Evolutionary conservation across 2,888 invertebrate species (phyloP).

Genomic region (Heliconius sara): DNA sequence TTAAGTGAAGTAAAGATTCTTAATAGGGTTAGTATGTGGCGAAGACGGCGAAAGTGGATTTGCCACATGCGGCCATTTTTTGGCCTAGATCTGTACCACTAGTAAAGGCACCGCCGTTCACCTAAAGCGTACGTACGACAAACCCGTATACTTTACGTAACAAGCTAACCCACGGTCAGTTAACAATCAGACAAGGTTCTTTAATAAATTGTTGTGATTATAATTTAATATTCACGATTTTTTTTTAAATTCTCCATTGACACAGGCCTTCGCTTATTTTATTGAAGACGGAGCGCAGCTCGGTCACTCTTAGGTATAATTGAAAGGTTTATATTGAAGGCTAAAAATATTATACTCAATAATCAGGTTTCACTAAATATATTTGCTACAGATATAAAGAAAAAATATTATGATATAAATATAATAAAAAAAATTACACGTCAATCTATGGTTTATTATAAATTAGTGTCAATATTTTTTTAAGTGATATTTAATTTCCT

Average conservation of each 20-base stretch:
- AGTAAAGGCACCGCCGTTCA: slow-evolving; percentile 50
- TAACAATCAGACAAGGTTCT: slow-evolving; percentile 39
- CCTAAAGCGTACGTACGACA: slow-evolving; percentile 45
- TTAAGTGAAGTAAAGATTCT: slow-evolving; percentile 25
- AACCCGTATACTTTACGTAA: slow-evolving; percentile 48
- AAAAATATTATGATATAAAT: neutral
- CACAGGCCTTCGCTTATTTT: neutral
- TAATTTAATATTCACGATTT: slow-evolving; percentile 11
- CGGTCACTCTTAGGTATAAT: too few species aligned
- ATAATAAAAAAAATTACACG: too few species aligned
- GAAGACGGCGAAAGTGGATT: slow-evolving; percentile 72
- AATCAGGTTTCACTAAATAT: neutral
- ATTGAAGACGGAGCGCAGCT: neutral
- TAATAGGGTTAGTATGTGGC: slow-evolving; percentile 57
- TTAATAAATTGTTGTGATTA: slow-evolving; percentile 26
- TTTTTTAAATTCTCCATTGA: neutral
- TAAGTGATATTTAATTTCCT: too few species aligned
- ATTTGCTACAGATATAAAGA: neutral
- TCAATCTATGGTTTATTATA: too few species aligned
- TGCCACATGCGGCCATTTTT: slow-evolving; percentile 57
- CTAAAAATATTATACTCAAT: neutral
- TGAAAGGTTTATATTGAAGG: neutral
- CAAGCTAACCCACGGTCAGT: slow-evolving; percentile 41
- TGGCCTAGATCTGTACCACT: slow-evolving; percentile 52
- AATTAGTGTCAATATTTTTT: too few species aligned